Evolutionary conservation across 2,113 vertebrate species (phyloP).

Genomic region (Callipepla squamata): DNA sequence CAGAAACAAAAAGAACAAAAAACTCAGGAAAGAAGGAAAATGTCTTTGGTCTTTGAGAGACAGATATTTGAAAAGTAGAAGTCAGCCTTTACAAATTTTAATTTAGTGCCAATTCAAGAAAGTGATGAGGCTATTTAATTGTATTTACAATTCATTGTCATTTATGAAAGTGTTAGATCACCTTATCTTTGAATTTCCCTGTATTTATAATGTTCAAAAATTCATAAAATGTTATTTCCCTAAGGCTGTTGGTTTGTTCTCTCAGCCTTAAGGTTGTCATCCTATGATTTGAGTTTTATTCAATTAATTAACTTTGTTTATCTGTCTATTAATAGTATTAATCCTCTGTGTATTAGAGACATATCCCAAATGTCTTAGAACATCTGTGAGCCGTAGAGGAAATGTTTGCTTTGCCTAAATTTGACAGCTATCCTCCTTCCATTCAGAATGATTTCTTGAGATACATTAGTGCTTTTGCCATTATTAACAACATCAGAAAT

Average conservation of each 20-base stretch:
- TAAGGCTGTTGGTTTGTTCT: not conserved
- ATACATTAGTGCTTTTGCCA: not conserved
- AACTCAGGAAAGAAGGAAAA: fast-evolving
- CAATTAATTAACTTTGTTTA: slow-evolving; percentile 3
- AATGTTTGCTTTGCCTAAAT: not conserved
- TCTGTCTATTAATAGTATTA: not conserved
- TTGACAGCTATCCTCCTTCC: not conserved
- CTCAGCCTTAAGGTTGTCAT: not conserved
- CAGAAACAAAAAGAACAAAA: not conserved
- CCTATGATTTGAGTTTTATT: not conserved
- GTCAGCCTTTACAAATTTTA: not conserved
- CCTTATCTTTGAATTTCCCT: not conserved
- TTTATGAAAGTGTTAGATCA: not conserved
- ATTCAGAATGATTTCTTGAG: not conserved
- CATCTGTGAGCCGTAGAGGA: not conserved
- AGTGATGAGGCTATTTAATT: fast-evolving
- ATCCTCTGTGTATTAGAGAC: not conserved
- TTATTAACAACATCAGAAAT: not conserved
- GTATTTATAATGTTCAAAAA: not conserved
- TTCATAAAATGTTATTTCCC: not conserved
- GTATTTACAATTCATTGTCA: not conserved
- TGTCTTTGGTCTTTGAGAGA: fast-evolving
- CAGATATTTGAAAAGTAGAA: not conserved
- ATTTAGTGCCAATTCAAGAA: not conserved
- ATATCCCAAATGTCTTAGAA: not conserved